phyloP scores from a whole-genome alignment of 2,888 invertebrate genomes.

The Acronicta leporina region DNA sequence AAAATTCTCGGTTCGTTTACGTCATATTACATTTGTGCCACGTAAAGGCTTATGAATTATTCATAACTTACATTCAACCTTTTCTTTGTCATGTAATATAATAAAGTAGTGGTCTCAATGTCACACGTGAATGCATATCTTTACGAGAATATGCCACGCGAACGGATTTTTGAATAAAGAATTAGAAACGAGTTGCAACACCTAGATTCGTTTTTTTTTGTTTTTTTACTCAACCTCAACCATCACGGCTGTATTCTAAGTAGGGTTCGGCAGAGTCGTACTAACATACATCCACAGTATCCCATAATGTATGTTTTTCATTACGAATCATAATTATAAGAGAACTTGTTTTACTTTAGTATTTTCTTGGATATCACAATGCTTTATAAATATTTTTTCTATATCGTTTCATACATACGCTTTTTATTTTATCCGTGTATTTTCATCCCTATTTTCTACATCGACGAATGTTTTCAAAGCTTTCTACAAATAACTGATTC shows the following conservation, averaged over 20 bases:
- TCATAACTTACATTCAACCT: constrained; percentile 71
- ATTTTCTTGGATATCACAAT: neutral
- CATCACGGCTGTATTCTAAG: too few species aligned
- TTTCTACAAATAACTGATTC: constrained; percentile 20
- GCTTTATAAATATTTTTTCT: neutral
- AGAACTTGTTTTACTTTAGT: too few species aligned
- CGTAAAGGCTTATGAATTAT: constrained; percentile 76
- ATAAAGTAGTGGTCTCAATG: constrained; percentile 53
- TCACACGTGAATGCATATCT: constrained; percentile 53
- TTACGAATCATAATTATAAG: too few species aligned
- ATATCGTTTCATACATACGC: neutral
- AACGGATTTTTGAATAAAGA: constrained; percentile 31
- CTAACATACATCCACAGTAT: too few species aligned
- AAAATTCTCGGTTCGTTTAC: constrained; percentile 77
- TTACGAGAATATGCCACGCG: constrained; percentile 48
- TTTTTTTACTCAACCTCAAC: too few species aligned
- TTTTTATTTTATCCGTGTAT: neutral
- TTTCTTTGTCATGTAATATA: constrained; percentile 68
- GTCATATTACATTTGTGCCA: constrained; percentile 69
- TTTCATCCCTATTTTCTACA: constrained; percentile 14
- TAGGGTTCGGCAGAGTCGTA: too few species aligned
- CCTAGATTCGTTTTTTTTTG: too few species aligned
- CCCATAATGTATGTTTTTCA: too few species aligned
- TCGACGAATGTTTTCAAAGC: constrained; percentile 24
- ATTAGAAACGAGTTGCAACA: neutral